Conservation (phyloP, 2,888 invertebrate species). For the Drosophila quinaria region DNA sequence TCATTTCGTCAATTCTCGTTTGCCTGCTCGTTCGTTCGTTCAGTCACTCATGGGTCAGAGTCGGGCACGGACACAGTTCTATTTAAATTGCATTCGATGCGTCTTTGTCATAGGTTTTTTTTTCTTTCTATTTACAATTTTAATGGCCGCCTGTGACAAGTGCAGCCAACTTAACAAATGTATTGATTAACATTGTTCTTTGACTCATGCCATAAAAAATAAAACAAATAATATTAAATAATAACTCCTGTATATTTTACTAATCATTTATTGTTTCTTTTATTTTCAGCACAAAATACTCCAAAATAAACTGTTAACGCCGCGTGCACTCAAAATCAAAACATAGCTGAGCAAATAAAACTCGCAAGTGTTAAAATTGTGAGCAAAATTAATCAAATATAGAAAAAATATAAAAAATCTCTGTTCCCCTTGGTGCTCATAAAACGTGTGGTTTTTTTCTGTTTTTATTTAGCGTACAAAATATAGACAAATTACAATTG, state of each 20-base stretch:
- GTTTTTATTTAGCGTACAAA: conserved; percentile 9
- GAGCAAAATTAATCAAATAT: conserved; percentile 2
- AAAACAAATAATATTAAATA: background rate
- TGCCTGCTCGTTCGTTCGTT: conserved; percentile 12
- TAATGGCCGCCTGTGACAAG: conserved; percentile 11
- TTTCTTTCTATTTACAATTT: background rate
- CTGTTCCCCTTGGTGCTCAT: conserved; percentile 8
- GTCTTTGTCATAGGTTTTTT: conserved; percentile 1
- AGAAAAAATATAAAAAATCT: background rate
- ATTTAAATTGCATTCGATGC: conserved; percentile 17
- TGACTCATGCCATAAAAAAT: background rate
- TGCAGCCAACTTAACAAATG: conserved; percentile 20
- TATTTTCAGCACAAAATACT: conserved; percentile 44
- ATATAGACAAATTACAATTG: conserved; percentile 34
- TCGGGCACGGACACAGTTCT: conserved; percentile 1
- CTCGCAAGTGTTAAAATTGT: conserved; percentile 10
- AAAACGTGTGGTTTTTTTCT: conserved; percentile 13
- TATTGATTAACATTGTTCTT: conserved; percentile 6
- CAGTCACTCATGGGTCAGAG: conserved; percentile 18
- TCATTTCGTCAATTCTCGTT: conserved; percentile 37
- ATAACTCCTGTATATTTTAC: background rate
- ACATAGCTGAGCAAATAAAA: background rate
- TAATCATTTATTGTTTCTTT: conserved; percentile 11
- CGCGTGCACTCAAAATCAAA: conserved; percentile 14
- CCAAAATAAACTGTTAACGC: conserved; percentile 26